A percentile compares a stretch with the other conserved stretches of the same genome.
phyloP scores from a whole-genome alignment of 2,888 invertebrate genomes.

The Aricia artaxerxes region DNA sequence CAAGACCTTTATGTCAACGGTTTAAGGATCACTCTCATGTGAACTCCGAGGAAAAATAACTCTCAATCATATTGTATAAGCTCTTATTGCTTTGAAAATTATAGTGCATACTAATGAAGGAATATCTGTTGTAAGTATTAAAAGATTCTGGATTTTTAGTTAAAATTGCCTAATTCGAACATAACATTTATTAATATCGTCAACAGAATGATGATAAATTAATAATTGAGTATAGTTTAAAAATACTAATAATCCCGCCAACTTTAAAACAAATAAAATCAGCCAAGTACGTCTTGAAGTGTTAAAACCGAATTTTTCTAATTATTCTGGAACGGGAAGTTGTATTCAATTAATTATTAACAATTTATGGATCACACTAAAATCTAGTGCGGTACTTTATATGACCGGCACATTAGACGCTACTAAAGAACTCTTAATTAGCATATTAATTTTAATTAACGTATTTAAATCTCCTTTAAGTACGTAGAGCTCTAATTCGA shows the following conservation, averaged over 20 bases:
- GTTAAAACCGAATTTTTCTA: not conserved
- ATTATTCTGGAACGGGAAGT: not conserved
- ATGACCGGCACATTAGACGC: slow-evolving; percentile 13
- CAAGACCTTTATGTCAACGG: too few relatives aligned
- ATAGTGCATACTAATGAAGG: slow-evolving; percentile 25
- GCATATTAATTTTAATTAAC: slow-evolving; percentile 15
- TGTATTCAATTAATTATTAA: not conserved
- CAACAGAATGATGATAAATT: not conserved
- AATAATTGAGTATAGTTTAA: too few relatives aligned
- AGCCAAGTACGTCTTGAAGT: not conserved
- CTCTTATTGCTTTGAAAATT: slow-evolving; percentile 20
- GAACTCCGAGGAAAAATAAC: too few relatives aligned
- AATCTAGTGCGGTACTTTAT: not conserved
- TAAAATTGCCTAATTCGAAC: not conserved
- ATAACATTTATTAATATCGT: not conserved
- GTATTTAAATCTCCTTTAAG: slow-evolving; percentile 10
- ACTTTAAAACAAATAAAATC: not conserved
- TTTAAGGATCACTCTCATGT: too few relatives aligned
- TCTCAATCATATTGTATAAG: slow-evolving; percentile 4
- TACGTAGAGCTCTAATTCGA: slow-evolving; percentile 1
- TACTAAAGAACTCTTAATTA: slow-evolving; percentile 10
- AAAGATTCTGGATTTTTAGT: not conserved
- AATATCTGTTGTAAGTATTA: not conserved
- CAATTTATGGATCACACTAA: slow-evolving; percentile 7
- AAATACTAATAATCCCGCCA: not conserved